Evolutionary conservation across 2,113 vertebrate genomes (phyloP).

Genomic region (Cinclus cinclus): DNA sequence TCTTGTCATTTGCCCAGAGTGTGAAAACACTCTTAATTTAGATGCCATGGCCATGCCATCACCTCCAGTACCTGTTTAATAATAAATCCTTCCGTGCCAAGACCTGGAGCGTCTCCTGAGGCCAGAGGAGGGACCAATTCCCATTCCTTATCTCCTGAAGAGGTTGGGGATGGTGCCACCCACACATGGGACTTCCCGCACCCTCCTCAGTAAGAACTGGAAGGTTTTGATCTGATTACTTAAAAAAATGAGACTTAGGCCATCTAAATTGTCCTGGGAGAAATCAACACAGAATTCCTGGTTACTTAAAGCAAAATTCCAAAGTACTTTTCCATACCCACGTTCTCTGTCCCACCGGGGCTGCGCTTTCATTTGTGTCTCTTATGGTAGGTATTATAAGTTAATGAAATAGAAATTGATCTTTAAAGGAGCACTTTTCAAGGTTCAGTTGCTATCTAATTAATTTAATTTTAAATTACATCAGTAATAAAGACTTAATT

Average conservation of each 20-base stretch:
- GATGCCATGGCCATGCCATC: not conserved
- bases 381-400: constrained; percentile 49
- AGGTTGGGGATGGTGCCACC: not conserved
- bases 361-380: not conserved
- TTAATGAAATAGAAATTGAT: constrained; percentile 70
- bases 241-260: not conserved
- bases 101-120: not conserved
- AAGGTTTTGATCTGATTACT: not conserved
- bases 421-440: constrained; percentile 63
- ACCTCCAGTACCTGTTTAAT: constrained; percentile 52
- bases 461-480: constrained; percentile 75
- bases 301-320: not conserved
- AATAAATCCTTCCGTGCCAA: not conserved
- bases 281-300: not conserved
- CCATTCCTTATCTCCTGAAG: not conserved
- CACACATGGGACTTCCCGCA: rapidly evolving
- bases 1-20: constrained; percentile 20
- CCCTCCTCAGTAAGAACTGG: not conserved
- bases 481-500: constrained; percentile 69
- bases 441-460: constrained; percentile 67
- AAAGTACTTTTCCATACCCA: not conserved
- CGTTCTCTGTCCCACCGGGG: not conserved
- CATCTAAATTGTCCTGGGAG: not conserved
- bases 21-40: constrained; percentile 55
- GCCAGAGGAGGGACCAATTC: not conserved